Base-by-base conservation (phyloP, 2,888 invertebrate genomes). In the Melitaea athalia region DNA sequence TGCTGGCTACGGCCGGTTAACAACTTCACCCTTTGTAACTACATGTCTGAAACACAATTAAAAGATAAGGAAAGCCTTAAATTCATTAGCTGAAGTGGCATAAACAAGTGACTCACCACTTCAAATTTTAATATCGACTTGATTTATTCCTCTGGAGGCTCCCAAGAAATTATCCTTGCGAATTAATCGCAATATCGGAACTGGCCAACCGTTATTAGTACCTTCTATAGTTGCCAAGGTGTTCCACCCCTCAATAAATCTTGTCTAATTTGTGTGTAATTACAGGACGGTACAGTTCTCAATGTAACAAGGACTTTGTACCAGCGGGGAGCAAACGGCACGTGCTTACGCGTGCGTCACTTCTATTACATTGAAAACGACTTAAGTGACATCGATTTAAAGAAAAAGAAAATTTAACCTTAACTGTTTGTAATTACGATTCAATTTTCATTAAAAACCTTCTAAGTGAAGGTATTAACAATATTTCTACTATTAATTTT, bases 221-320 rank as follows among this genome's bases (percentile, higher is more conserved):
- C 88, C 88, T 86, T 84, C 85, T 85, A 87, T 89, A 91, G 92
- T 92, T 92, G 88, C 91, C 86, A 92, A 92, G 92, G 92, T 92
- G 92, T 91, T 88, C 86, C 88, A 88, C 92, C 92, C 92, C 90
- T 87, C 92, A 81, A 92, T 92, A 92, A 92, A 92, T 92, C 92
- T 92, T 92, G 89, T 91, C 91, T 92, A 92, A 92, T 92, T 92
- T 92, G 91, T 92, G 91, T 92, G 92, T 92, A 92, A 92, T 92
- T 92, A 92, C 91, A 90, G 91, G 86, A 87, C 86, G 85, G 90
- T 83, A 86, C 87, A 88, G 90, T 87, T 88, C 88, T 88, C 88
- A 82, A 79, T 84, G 90, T 90, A 89, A 91, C 92, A 87, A 91
- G 91, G 90, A 91, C 87, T 90, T 90, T 89, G 89, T 90, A 89